A percentile compares a stretch with the other conserved stretches of the same genome.
phyloP scores from a whole-genome alignment of 1,140 invertebrate species.

The Drosophila athabasca region DNA sequence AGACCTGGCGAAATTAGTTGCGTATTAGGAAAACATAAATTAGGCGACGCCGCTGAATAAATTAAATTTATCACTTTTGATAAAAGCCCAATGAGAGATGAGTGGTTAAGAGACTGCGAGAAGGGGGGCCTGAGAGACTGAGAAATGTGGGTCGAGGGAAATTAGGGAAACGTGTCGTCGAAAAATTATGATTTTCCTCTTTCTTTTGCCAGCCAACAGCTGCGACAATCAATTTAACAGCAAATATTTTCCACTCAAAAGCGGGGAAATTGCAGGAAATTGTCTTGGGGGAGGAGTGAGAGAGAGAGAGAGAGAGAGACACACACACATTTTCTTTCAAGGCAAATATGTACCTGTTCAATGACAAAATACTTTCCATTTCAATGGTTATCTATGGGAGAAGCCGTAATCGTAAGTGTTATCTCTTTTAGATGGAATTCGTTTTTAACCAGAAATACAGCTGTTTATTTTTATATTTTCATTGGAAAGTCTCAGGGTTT shows the following conservation, averaged over 20 bases:
- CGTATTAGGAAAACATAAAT: slow-evolving; percentile 79
- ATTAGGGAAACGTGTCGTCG: slow-evolving; percentile 57
- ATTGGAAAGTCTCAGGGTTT: no score
- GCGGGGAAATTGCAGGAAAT: neutral
- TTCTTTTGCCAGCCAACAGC: neutral
- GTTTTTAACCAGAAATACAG: neutral
- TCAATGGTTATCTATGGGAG: no score
- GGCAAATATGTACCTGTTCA: neutral
- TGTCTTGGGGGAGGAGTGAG: no score
- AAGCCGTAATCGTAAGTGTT: neutral
- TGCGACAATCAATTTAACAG: neutral
- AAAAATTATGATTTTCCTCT: slow-evolving; percentile 28
- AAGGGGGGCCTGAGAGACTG: no score
- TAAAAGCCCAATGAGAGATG: slow-evolving; percentile 45
- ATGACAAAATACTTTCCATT: no score
- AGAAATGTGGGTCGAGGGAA: slow-evolving; percentile 29
- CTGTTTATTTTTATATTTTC: neutral
- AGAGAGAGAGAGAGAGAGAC: no score
- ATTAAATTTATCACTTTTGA: slow-evolving; percentile 72
- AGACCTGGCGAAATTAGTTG: slow-evolving; percentile 72
- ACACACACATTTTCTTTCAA: neutral
- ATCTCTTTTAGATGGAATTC: slow-evolving; percentile 18
- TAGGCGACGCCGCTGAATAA: slow-evolving; percentile 63
- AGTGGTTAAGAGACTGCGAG: no score
- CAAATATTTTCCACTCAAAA: slow-evolving; percentile 7